Evolutionary conservation across 2,888 invertebrate genomes (phyloP), one percentile per base, ranked within the genome.

Genomic region (Tetragonula carbonaria): DNA sequence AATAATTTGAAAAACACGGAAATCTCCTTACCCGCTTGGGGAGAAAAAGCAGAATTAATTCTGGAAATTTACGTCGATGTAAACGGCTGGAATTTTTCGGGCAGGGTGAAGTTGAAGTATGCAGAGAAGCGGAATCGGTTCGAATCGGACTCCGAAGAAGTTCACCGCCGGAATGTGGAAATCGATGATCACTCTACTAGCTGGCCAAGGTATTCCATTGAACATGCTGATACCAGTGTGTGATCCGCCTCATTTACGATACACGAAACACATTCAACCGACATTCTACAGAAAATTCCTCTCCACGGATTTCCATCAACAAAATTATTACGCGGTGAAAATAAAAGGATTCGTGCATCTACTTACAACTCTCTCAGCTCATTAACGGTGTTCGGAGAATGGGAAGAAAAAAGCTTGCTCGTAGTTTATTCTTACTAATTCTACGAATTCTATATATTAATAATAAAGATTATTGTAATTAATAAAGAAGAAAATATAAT

Each of bases 181-280:
- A 80, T 82, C 79, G 73, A 81, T 68, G 81, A 79, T 79, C 81
- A 67, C 50, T 74, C 73, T 55, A 50, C 80, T 82, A 57, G 65
- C 63, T 51, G 50, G 23, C 45, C 18, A 28, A 66, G 82, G 74
- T 65, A 80, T 80, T 67, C 74, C 74, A 80, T 82, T 65, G 63
- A 81, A 80, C 76, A 67, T 33, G 23, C 53, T 51, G 65, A 63
- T 62, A 72, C 53, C 59, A 59, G 28, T 33, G 38, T 16, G 57
- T 23, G 51, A 79, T 79, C 74, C 65, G 51, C 72, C 57, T 73
- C 55, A 23, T 67, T 73, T 73, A 67, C 38, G 53, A 53, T 62
- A 18, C 23, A 51, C 38, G 18, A 51, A 63, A 55, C 53, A 38
- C 28, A 74, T 74, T 51, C n/a, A 2, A 16, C 51, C 18, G 53